Conservation (phyloP, 2,888 invertebrate species). For the Carcina quercana region DNA sequence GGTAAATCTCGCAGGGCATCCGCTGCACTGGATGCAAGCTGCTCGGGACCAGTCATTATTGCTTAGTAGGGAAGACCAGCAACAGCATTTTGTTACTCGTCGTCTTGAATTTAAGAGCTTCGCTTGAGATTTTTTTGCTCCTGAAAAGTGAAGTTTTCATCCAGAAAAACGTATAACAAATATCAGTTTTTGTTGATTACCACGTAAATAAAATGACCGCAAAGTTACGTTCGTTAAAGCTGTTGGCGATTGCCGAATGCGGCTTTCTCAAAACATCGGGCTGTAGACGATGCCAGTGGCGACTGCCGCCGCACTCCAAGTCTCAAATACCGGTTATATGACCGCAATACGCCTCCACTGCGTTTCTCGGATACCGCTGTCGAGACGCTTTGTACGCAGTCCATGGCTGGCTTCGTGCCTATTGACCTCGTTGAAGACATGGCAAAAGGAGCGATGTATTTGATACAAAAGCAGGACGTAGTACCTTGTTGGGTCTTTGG, state of each 20-base stretch:
- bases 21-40: too few relatives aligned
- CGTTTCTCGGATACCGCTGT: constrained; percentile 30
- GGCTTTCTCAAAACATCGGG: constrained; percentile 69
- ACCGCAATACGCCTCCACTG: constrained; percentile 65
- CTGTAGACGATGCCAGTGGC: constrained; percentile 49
- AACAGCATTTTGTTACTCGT: too few relatives aligned
- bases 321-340: constrained; percentile 68
- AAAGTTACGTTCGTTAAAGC: constrained; percentile 59
- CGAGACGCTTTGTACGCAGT: constrained; percentile 25
- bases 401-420: constrained; percentile 37
- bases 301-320: constrained; percentile 51
- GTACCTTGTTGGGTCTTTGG: constrained; percentile 30
- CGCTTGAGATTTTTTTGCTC: too few relatives aligned
- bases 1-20: too few relatives aligned
- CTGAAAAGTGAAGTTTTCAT: not conserved
- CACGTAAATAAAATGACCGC: constrained; percentile 45
- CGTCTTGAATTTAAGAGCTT: too few relatives aligned
- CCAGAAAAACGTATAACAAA: not conserved
- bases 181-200: constrained; percentile 26
- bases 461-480: constrained; percentile 16
- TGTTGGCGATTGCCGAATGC: constrained; percentile 57
- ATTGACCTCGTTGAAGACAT: constrained; percentile 10
- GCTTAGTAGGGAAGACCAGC: too few relatives aligned
- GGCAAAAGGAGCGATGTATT: constrained; percentile 40
- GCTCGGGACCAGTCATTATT: too few relatives aligned